Conservation (phyloP, 2,797 vertebrate genomes). For the Prionace glauca region DNA sequence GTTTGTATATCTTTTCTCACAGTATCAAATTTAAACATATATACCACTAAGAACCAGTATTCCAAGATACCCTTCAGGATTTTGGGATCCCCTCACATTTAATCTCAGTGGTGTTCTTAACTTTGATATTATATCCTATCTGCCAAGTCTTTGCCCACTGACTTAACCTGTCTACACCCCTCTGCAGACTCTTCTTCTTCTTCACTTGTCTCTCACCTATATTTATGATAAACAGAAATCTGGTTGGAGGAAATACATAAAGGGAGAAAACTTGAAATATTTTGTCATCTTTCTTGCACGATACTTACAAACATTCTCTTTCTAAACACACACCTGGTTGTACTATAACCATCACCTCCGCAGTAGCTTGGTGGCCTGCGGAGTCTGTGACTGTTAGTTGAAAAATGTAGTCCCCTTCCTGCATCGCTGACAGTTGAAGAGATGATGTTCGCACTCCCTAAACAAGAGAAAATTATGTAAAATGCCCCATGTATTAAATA, state of each 20-base stretch:
- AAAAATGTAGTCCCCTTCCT: slow-evolving; percentile 96
- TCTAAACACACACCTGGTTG: slow-evolving; percentile 73
- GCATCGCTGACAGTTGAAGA: slow-evolving; percentile 89
- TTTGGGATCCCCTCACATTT: no score
- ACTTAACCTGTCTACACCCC: no score
- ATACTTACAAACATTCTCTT: background rate
- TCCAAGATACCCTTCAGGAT: no score
- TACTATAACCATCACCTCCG: slow-evolving; percentile 90
- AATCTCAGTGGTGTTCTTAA: no score
- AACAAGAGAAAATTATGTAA: slow-evolving; percentile 38
- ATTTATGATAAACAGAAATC: background rate
- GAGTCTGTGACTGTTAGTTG: slow-evolving; percentile 92
- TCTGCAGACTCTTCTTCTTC: no score
- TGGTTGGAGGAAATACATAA: background rate
- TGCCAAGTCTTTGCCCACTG: no score
- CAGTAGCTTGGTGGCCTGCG: slow-evolving; percentile 80
- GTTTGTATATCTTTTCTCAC: no score
- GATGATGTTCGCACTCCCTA: slow-evolving; percentile 85
- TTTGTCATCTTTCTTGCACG: background rate
- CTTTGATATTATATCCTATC: no score
- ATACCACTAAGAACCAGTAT: no score
- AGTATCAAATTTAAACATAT: no score
- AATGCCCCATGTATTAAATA: background rate
- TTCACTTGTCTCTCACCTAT: no score
- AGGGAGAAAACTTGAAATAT: background rate